Conservation (phyloP, 1,140 invertebrate species). For the Drosophila watanabei region DNA sequence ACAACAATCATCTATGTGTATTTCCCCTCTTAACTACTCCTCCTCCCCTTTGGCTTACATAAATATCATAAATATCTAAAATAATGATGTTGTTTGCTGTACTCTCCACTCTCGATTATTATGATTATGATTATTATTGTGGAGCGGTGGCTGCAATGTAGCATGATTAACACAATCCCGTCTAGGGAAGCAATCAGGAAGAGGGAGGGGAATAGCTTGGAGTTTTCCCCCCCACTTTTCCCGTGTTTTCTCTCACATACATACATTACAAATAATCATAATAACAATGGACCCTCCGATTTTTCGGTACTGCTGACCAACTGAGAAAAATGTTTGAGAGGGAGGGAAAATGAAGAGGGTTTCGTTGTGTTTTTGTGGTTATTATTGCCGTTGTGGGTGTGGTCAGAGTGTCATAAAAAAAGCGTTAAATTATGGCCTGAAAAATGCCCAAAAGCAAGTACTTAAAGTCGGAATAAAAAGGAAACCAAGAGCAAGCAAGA, state of each 20-base stretch:
- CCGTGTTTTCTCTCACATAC: not conserved
- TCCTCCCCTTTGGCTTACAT: conserved; percentile 35
- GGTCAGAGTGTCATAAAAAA: conserved; percentile 62
- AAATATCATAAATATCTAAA: conserved; percentile 81
- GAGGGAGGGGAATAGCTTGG: not conserved
- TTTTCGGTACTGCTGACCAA: conserved; percentile 40
- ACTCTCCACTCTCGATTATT: conserved; percentile 65
- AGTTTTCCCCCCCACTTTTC: conserved; percentile 26
- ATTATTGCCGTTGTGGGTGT: conserved; percentile 45
- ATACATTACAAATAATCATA: conserved; percentile 81
- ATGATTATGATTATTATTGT: conserved; percentile 81
- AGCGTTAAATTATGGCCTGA: conserved; percentile 66
- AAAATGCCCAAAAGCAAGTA: conserved; percentile 45
- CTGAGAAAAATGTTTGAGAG: conserved; percentile 14
- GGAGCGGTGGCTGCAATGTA: conserved; percentile 69
- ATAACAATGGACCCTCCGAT: conserved; percentile 71
- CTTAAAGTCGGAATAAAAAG: conserved; percentile 27
- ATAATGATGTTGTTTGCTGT: conserved; percentile 78
- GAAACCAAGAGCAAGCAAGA: conserved; percentile 5
- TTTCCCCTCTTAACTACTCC: not conserved
- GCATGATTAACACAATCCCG: conserved; percentile 77
- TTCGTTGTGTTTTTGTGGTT: conserved; percentile 61
- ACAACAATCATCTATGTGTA: conserved; percentile 33
- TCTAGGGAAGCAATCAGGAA: conserved; percentile 39
- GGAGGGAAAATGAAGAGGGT: conserved; percentile 18